Evolutionary conservation across 2,113 vertebrate genomes (phyloP).

Genomic region (Chaetops frenatus): DNA sequence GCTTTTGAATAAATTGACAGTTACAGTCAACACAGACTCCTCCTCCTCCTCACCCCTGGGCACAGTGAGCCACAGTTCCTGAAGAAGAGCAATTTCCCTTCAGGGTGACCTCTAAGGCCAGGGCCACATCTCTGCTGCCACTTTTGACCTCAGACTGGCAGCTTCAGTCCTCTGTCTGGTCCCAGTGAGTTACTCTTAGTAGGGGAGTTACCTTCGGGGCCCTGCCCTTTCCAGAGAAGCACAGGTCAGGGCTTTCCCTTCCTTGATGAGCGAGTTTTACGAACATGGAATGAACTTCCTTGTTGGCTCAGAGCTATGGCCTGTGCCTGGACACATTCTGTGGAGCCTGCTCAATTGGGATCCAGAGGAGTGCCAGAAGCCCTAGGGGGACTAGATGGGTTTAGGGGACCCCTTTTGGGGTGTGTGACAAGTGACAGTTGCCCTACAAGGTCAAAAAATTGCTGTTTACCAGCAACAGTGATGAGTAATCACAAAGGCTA

Average conservation of each 20-base stretch:
- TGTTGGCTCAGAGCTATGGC: background rate
- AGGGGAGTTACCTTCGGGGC: background rate
- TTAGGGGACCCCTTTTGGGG: background rate
- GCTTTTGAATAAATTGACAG: rapidly evolving
- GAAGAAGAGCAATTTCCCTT: background rate
- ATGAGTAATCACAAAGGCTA: background rate
- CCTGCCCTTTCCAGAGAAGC: background rate
- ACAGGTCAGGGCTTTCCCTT: background rate
- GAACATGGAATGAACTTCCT: background rate
- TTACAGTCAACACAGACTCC: background rate
- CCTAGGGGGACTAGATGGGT: background rate
- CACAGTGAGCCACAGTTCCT: rapidly evolving
- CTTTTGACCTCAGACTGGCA: background rate
- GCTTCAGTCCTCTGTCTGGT: background rate
- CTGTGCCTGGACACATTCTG: background rate
- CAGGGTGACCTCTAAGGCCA: background rate
- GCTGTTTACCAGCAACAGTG: background rate
- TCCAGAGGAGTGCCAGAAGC: background rate
- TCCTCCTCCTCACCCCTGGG: background rate
- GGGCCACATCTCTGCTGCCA: background rate
- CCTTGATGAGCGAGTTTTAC: background rate
- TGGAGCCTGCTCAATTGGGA: background rate
- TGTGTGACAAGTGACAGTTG: background rate
- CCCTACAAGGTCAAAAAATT: background rate
- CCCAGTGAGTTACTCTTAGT: background rate